Evolutionary conservation across 2,888 invertebrate species (phyloP), one percentile per base, ranked within the genome.

Genomic region (Conistra vaccinii): DNA sequence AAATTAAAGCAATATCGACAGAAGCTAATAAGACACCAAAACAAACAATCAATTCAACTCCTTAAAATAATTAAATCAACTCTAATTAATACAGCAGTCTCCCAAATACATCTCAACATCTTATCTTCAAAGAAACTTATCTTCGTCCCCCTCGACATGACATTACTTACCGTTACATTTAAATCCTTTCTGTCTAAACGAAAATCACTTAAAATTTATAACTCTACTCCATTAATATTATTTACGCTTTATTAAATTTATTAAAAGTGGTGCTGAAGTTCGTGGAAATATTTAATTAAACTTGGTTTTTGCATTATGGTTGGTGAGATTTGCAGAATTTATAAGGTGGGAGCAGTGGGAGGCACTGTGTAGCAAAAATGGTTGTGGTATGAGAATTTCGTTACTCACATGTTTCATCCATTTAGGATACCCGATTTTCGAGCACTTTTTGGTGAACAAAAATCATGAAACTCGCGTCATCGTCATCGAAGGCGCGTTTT

Each of bases 231-330:
- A 89, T 91, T 91, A 90, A 91, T 90, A 90, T 89, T 83, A 90
- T 91, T 89, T 88, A 86, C 83, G 84, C 81, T 87, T 90, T 90
- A 93, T 93, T 92, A 91, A 93, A 91, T 91, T 90, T 87, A 87
- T 90, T 87, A 87, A 90, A 92, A 92, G 89, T 91, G 86, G 85
- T 85, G 67, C 39, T 65, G 69, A 89, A 90, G 87, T 92, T 91
- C 35, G 67, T 78, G 73, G 81, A 88, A 90, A 92, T 89, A 87
- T 92, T 92, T 91, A 91, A 93, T 90, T 92, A 91, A 91, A 89
- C 85, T 89, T 67, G 42, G 80, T 67, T 73, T 80, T 32, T 78
- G 82, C 76, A 78, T 66, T 66, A 58, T 42, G 62, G 9, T 58
- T 29, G 7, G 58, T 45, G 32, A 53, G n/a, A 14, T 62, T 32